A percentile compares a stretch with the other conserved stretches of the same genome.
Evolutionary conservation across 2,888 invertebrate species (phyloP).

Genomic region (Nomada flava): DNA sequence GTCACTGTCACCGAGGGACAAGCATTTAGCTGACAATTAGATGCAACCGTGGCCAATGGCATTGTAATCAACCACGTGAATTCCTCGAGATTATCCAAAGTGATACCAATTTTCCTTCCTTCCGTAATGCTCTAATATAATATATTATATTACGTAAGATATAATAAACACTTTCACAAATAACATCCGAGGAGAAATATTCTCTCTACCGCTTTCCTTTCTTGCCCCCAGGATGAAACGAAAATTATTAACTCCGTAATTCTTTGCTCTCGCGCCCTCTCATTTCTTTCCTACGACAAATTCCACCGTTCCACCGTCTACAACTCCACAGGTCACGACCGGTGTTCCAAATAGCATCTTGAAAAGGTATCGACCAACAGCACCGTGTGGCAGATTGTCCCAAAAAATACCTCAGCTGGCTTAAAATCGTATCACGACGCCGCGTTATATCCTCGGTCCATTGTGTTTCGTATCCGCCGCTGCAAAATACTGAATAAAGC

Average conservation of each 20-base stretch:
- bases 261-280: too few species aligned
- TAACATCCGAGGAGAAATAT: too few species aligned
- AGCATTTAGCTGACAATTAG: slow-evolving; percentile 57
- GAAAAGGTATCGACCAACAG: slow-evolving; percentile 38
- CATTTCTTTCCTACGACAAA: not conserved
- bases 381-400: slow-evolving; percentile 28
- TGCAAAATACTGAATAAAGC: slow-evolving; percentile 7
- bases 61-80: not conserved
- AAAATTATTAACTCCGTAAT: not conserved
- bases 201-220: not conserved
- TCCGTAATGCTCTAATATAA: too few species aligned
- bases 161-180: too few species aligned
- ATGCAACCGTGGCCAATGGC: slow-evolving; percentile 17
- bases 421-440: slow-evolving; percentile 18
- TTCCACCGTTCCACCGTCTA: slow-evolving; percentile 1
- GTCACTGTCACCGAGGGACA: slow-evolving; percentile 41
- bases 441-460: slow-evolving; percentile 17
- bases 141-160: too few species aligned
- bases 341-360: slow-evolving; percentile 17
- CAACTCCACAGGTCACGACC: slow-evolving; percentile 1
- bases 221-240: not conserved
- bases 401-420: slow-evolving; percentile 9
- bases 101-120: not conserved
- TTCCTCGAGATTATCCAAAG: slow-evolving; percentile 9
- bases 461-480: slow-evolving; percentile 5